A percentile compares a stretch with the other conserved stretches of the same genome.
Evolutionary conservation across 2,888 invertebrate genomes (phyloP).

Genomic region (Melikaiella ostensackeni): DNA sequence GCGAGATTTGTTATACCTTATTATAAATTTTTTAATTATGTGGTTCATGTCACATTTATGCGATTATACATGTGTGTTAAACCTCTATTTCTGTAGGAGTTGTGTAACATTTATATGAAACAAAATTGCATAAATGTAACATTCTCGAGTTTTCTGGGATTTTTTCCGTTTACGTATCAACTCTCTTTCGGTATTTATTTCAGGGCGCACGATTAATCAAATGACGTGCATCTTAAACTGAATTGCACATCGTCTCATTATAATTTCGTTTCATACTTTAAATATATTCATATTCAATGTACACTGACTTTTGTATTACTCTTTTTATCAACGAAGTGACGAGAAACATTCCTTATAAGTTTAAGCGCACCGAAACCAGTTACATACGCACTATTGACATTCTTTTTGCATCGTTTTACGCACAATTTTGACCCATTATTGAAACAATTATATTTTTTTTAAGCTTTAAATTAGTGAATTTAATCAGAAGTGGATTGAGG

Average conservation of each 20-base stretch:
- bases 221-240: neutral
- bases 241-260: slow-evolving; percentile 20
- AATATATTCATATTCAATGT: slow-evolving; percentile 37
- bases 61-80: neutral
- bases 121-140: slow-evolving; percentile 3
- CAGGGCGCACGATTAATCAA: neutral
- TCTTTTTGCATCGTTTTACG: neutral
- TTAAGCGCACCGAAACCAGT: slow-evolving; percentile 1
- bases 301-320: slow-evolving; percentile 3
- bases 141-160: neutral
- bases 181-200: neutral
- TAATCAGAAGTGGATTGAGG: no score
- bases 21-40: neutral
- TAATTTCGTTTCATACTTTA: slow-evolving; percentile 36
- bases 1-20: neutral
- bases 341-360: neutral
- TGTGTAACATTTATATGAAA: slow-evolving; percentile 6
- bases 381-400: neutral
- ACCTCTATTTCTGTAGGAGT: neutral
- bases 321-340: neutral
- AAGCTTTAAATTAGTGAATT: neutral
- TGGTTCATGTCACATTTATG: neutral
- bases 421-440: neutral
- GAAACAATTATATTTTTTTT: neutral
- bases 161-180: neutral